Evolutionary conservation across 2,113 vertebrate genomes (phyloP), one percentile per base, ranked within the genome.

Genomic region (Trochalopteron elliotii): DNA sequence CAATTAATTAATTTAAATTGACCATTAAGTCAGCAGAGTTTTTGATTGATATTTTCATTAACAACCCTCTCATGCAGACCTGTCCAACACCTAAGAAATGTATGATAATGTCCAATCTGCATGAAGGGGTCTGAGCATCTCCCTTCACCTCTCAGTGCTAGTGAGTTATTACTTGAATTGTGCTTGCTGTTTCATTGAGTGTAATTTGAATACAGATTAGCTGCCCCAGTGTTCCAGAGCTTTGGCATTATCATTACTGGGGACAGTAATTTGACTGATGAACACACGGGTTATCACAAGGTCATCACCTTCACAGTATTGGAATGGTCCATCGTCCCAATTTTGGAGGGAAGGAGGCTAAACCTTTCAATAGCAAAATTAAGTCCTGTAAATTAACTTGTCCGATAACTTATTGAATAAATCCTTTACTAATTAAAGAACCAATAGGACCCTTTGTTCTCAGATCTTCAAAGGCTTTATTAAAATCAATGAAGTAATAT

Each of bases 151-250:
- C 97, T 92, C 95, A 91, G 87, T 94, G 94, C 95, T 75, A 59
- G 98, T 98, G 99, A 99, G 98, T 98, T 99, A 99, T 98, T 98
- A 98, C 98, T 97, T 37, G 96, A 96, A 97, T 98, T 96, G 96
- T 97, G 97, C 97, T 96, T 94, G 97, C 97, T 97, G 97, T 98
- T 97, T 97, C 98, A 97, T 97, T 96, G 97, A 95, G 98, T 98
- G 98, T 98, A 98, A 99, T 99, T 99, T 99, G 98, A 99, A 99
- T 99, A 98, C 98, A 99, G 99, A 99, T 99, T 98, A 99, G 98
- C 98, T 98, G 98, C 98, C 93, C 98, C 98, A 97, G 97, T 98
- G 98, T 98, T 98, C 98, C 98, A 94, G 98, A 98, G 98, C 98
- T 98, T 98, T 98, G 98, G 98, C 98, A 98, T 98, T 97, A 98